Conservation (phyloP, 2,888 invertebrate species). For the Arrhopalites spinosus region DNA sequence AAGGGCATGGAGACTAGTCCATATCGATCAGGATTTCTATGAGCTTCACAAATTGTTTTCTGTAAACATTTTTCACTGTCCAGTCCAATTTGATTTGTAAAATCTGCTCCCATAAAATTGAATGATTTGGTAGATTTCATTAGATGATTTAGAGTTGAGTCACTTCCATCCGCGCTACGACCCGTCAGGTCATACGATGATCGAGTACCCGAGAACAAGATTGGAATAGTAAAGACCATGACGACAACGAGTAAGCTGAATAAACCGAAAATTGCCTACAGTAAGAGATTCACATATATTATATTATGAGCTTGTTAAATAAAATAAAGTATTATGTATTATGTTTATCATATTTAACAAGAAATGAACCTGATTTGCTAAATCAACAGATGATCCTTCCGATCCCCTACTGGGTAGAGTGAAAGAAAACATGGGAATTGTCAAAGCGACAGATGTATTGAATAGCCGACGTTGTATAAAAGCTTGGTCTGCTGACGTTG, state of each 20-base stretch:
- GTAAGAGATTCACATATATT: neutral
- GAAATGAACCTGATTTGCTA: conserved; percentile 51
- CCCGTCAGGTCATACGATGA: conserved; percentile 42
- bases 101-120: conserved; percentile 55
- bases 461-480: conserved; percentile 51
- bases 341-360: neutral
- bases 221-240: conserved; percentile 54
- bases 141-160: conserved; percentile 51
- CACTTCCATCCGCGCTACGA: conserved; percentile 36
- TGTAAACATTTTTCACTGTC: conserved; percentile 53
- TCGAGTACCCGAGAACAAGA: conserved; percentile 54
- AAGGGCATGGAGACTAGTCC: conserved; percentile 54
- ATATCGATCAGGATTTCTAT: conserved; percentile 51
- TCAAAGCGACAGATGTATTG: conserved; percentile 54
- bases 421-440: conserved; percentile 53
- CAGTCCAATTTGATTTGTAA: conserved; percentile 54
- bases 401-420: conserved; percentile 52
- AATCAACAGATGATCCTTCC: conserved; percentile 52
- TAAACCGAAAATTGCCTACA: conserved; percentile 54
- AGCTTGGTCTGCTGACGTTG: conserved; percentile 31
- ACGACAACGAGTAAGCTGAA: conserved; percentile 52
- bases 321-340: neutral
- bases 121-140: conserved; percentile 54
- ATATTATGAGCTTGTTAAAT: neutral
- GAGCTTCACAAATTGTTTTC: conserved; percentile 56